These are phyloP conservation scores for Macrotus californicus DNA, from an alignment of 2,113 vertebrate genomes.

Conservation along the genomic window DNA sequence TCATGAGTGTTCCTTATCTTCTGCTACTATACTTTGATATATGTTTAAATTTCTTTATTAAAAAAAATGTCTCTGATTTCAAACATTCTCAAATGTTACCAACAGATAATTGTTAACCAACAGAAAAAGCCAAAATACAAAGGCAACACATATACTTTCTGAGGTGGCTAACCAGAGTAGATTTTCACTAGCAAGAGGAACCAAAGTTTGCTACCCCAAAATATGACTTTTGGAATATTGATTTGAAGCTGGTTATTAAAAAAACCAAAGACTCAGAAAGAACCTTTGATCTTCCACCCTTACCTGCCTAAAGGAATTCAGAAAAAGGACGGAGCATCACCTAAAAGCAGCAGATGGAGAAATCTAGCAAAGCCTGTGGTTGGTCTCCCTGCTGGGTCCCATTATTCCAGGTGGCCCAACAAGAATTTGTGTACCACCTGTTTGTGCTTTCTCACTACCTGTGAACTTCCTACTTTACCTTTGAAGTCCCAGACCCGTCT, in stretches of 20 bases:
- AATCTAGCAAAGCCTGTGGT: background rate
- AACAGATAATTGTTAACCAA: background rate
- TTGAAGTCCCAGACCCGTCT: background rate
- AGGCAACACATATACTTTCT: background rate
- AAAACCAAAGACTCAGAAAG: background rate
- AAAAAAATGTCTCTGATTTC: conserved; percentile 2
- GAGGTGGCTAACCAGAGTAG: background rate
- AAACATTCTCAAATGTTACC: conserved; percentile 38
- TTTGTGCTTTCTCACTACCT: background rate
- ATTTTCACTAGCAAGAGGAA: background rate
- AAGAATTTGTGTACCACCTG: background rate
- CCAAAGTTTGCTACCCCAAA: background rate
- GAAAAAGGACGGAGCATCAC: background rate
- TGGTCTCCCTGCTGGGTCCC: background rate
- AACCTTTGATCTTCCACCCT: background rate
- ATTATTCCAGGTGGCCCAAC: background rate
- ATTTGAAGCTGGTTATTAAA: background rate
- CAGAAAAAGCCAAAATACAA: conserved; percentile 21
- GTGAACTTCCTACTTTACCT: background rate
- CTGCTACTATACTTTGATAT: background rate
- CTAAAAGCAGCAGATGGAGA: background rate
- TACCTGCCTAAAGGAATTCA: background rate
- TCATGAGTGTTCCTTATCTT: background rate
- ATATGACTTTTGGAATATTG: background rate
- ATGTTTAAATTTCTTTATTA: background rate